Conservation (phyloP, 2,888 invertebrate species). For the Ornithoptera priamus region DNA sequence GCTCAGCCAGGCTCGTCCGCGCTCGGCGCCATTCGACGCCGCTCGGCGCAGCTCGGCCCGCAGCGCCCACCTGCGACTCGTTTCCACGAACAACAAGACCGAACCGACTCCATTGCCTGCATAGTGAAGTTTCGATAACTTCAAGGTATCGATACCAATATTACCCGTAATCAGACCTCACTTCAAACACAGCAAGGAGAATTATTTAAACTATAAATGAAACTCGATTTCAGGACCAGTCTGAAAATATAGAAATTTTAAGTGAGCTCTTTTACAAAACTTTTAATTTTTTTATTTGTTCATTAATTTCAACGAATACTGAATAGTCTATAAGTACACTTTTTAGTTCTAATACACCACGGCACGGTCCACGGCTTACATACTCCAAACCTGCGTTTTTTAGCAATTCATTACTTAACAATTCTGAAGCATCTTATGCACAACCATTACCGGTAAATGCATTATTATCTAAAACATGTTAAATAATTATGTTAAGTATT, state of each 20-base stretch:
- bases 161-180: background rate
- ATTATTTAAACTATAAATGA: background rate
- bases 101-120: slow-evolving; percentile 46
- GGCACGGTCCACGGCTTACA: too few relatives aligned
- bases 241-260: background rate
- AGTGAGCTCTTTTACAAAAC: background rate
- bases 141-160: slow-evolving; percentile 42
- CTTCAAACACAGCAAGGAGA: background rate
- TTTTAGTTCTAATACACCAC: too few relatives aligned
- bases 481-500: too few relatives aligned
- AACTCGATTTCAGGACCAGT: background rate
- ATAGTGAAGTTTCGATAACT: slow-evolving; percentile 27
- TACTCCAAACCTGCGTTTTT: slow-evolving; percentile 25
- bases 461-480: too few relatives aligned
- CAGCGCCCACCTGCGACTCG: slow-evolving; percentile 75
- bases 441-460: too few relatives aligned
- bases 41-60: slow-evolving; percentile 46
- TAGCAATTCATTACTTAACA: slow-evolving; percentile 44
- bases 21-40: slow-evolving; percentile 43
- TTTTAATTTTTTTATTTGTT: background rate
- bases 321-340: too few relatives aligned
- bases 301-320: background rate
- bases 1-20: slow-evolving; percentile 38
- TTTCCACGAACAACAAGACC: slow-evolving; percentile 73
- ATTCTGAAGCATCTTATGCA: too few relatives aligned